Base-by-base conservation (phyloP, 2,113 vertebrate genomes). In the Montifringilla adamsi region DNA sequence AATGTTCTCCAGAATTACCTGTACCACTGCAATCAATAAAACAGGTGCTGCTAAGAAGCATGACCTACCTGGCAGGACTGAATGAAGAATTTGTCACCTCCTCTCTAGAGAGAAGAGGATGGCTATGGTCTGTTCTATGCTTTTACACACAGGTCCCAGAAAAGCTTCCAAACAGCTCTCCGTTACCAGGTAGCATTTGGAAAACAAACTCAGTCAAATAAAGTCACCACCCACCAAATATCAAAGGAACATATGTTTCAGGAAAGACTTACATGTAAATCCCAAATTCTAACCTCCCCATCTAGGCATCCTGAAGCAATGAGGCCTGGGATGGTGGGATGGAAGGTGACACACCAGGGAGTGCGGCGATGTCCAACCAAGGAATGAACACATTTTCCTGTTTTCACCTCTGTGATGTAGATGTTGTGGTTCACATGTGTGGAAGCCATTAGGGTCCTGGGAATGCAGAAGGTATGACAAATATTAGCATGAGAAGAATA, bases 361-460 rank as follows among this genome's bases (percentile, higher is more conserved):
- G 99, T 99, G 50, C 99, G 98, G 47, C 99, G 98, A 96, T 99
- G 99, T 92, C 99, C 99, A 95, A 99, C 99, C 80, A 99, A 89
- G 92, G 99, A 99, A 97, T 99, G 99, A 49, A 99, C 98, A 96
- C 99, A 99, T 89, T 99, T 99, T 93, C 99, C 99, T 20, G 99
- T 99, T 98, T 99, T 99, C 97, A 99, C 99, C 95, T 99, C 99
- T 23, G 99, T 99, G 84, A 99, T 99, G 96, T 99, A 99, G 95
- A 99, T 99, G 97, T 99, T 99, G 98, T 99, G 99, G 95, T 99
- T 99, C 92, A 99, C 99, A 2, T 99, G 99, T n/a, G 99, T 99
- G 89, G 99, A 99, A 69, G 99, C 99, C 98, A 99, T 99, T 4
- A 99, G 97, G 19, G 99, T 99, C 98, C 99, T 99, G 60, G 15